Base-by-base conservation (phyloP, 2,113 vertebrate genomes). In the Gallinago jamesoni region DNA sequence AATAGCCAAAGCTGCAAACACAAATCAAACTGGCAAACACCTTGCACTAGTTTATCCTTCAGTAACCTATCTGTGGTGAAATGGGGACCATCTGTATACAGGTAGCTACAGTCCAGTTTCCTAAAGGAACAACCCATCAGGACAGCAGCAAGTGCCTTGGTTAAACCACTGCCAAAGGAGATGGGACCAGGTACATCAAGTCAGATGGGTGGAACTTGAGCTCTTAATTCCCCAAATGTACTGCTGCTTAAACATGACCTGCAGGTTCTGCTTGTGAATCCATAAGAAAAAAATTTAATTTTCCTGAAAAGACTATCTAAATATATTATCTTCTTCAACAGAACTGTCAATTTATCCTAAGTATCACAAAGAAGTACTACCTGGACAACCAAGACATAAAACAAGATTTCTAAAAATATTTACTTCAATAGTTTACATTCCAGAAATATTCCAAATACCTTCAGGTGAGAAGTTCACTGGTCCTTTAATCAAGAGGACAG, bases 201-300 rank as follows among this genome's bases (percentile, higher is more conserved):
- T 27, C 43, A 43, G 21, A 7, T 3, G 52, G 3, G 33, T 28
- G 8, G 4, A 55, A 35, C 8, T 1, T 0, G 10, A 75, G 14
- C 24, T 84, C 39, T 57, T 3, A 1, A 1, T 22, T 64, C 35
- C 55, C 19, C 24, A 14, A 5, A 8, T 5, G 14, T 24, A 20
- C 60, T 59, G 39, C 57, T 45, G 7, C 39, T 41, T 25, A 43
- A 70, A 66, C 27, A 15, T 7, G 16, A 57, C 39, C 59, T 59
- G 20, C 64, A 63, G 12, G 6, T 18, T 76, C 39, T 47, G 52
- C 35, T 80, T 43, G 39, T 60, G 21, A 30, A 10, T 1, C 63
- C 62, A 4, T 5, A 41, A 66, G 43, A 56, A 72, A 39, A 80
- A 12, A 14, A 39, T 10, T 1, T 0, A 8, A 4, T 66, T 9